phyloP scores from a whole-genome alignment of 2,797 vertebrate species.

The Chloroceryle amazona region DNA sequence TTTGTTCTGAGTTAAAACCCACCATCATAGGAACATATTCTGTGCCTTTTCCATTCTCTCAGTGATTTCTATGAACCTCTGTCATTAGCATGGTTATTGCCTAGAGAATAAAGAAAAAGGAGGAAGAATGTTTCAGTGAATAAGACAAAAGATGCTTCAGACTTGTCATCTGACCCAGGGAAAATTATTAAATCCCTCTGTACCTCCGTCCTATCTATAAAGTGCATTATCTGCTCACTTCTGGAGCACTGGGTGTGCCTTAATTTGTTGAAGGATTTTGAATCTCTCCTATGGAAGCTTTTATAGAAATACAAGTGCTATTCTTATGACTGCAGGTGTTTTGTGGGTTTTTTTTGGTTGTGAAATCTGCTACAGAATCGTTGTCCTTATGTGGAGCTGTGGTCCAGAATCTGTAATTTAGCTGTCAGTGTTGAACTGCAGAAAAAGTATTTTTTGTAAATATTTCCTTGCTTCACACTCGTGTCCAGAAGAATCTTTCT shows the following conservation, averaged over 20 bases:
- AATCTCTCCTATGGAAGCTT: neutral
- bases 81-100: neutral
- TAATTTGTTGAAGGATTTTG: neutral
- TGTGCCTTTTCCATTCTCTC: neutral
- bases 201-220: neutral
- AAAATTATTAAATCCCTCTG: neutral
- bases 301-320: neutral
- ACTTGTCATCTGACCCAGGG: neutral
- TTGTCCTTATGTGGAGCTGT: neutral
- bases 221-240: neutral
- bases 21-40: neutral
- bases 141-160: neutral
- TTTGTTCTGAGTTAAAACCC: neutral
- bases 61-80: neutral
- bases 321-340: neutral
- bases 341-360: neutral
- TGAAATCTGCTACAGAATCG: neutral
- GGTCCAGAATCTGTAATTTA: neutral
- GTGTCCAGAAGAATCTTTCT: neutral
- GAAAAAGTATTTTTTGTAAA: neutral
- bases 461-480: neutral
- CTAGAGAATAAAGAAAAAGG: neutral
- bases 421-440: neutral
- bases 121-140: neutral
- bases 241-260: neutral